phyloP scores from a whole-genome alignment of 2,797 vertebrate genomes.

The Cetoscarus ocellatus region DNA sequence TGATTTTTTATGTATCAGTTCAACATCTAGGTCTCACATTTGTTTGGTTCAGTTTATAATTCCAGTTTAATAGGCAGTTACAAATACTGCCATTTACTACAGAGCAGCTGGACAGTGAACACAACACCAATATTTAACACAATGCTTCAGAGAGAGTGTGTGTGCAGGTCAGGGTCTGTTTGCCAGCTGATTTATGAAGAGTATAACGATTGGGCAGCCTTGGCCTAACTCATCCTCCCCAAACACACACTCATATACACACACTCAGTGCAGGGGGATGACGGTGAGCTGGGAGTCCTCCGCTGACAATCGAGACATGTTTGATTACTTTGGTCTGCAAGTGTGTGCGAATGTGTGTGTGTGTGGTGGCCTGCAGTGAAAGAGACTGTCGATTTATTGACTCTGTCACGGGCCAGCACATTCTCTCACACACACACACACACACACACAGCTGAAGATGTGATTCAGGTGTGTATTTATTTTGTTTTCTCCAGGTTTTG shows the following conservation, averaged over 20 bases:
- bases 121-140: slow-evolving; percentile 27
- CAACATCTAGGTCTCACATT: too few species aligned
- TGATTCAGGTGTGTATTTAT: background rate
- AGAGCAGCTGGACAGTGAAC: slow-evolving; percentile 52
- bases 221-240: slow-evolving; percentile 47
- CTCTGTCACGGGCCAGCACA: slow-evolving; percentile 85
- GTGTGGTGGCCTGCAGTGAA: slow-evolving; percentile 79
- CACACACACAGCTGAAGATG: slow-evolving; percentile 73
- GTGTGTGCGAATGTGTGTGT: slow-evolving; percentile 35
- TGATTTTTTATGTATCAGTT: too few species aligned
- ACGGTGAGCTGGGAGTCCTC: slow-evolving; percentile 54
- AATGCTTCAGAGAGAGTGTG: slow-evolving; percentile 3
- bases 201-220: slow-evolving; percentile 63
- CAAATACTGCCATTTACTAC: slow-evolving; percentile 13
- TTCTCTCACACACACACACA: slow-evolving; percentile 75
- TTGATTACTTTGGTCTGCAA: slow-evolving; percentile 45
- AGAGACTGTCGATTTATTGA: slow-evolving; percentile 90
- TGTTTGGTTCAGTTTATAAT: too few species aligned
- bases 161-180: slow-evolving; percentile 45
- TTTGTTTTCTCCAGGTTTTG: background rate
- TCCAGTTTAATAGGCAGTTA: too few species aligned
- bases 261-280: slow-evolving; percentile 14
- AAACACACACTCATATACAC: slow-evolving; percentile 24
- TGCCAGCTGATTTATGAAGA: slow-evolving; percentile 71
- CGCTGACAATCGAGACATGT: slow-evolving; percentile 53